Conservation (phyloP, 1,140 invertebrate genomes). For the Dufourea novaeangliae region DNA sequence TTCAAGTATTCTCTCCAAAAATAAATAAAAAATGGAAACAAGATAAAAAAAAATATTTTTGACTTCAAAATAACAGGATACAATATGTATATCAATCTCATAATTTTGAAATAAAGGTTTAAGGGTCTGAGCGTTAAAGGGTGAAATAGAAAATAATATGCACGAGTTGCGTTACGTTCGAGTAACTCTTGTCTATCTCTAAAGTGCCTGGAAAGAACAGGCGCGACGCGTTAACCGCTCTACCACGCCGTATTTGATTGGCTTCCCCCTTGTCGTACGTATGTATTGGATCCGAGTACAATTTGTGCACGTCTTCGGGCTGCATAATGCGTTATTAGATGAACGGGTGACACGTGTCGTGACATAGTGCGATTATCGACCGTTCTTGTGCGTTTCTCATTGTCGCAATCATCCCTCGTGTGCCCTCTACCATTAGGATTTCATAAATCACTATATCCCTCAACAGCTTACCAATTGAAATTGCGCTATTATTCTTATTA, state of each 20-base stretch:
- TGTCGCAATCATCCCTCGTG: background rate
- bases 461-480: no score
- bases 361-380: conserved; percentile 64
- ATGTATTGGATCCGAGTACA: conserved; percentile 24
- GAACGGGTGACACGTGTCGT: conserved; percentile 62
- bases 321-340: conserved; percentile 63
- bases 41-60: no score
- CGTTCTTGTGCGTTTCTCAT: conserved; percentile 10
- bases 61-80: no score
- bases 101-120: no score
- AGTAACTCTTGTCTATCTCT: no score
- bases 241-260: conserved; percentile 33
- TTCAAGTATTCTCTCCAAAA: no score
- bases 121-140: no score
- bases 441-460: background rate
- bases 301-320: conserved; percentile 51
- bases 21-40: no score
- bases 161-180: background rate
- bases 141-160: no score
- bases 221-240: background rate
- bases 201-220: no score
- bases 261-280: conserved; percentile 23
- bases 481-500: no score
- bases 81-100: no score
- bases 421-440: background rate